Base-by-base conservation (phyloP, 2,113 vertebrate genomes). In the Arenaria interpres region DNA sequence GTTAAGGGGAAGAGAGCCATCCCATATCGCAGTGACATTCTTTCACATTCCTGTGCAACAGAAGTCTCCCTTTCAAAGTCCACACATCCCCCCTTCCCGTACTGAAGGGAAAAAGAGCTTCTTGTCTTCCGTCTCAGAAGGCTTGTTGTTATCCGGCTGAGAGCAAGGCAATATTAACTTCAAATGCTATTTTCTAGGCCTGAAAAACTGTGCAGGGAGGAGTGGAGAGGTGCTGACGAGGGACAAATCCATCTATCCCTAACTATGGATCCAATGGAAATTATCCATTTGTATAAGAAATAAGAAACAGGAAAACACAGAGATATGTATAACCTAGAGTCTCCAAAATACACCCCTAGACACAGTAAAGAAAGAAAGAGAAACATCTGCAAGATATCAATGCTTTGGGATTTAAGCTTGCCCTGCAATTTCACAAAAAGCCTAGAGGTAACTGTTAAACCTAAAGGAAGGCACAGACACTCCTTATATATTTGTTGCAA, bases 1-100 rank as follows among this genome's bases (percentile, higher is more conserved):
- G 63, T 91, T 53, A 33, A 85, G 46, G 50, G 39, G 33, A 93
- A 83, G 10, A 76, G 28, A 75, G 8, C 2, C 32, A 33, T 41
- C 33, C 48, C 13, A 17, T 45, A 45, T 5, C 10, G 53, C 13
- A 39, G 16, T 28, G 37, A 81, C 71, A 35, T 39, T 39, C 37
- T 62, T 77, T 54, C 77, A 81, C 27, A 16, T 6, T 89, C 59
- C 41, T 48, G 25, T 53, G 45, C 45, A 77, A 30, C 27, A 63
- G 30, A 39, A 72, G 25, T 37, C 32, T 57, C 30, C 45, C 20
- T 46, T 56, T 12, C 27, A 7, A 51, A 62, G 9, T 35, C 50
- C 54, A 69, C 24, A 69, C 4, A 51, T 39, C 2, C 4, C 7
- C 14, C 3, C 2, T n/a, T 7, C 22, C 15, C 3, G 4, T 6